These are phyloP conservation scores for Pangasius krempfi DNA, from an alignment of 2,797 vertebrate species.

Conservation along the genomic window DNA sequence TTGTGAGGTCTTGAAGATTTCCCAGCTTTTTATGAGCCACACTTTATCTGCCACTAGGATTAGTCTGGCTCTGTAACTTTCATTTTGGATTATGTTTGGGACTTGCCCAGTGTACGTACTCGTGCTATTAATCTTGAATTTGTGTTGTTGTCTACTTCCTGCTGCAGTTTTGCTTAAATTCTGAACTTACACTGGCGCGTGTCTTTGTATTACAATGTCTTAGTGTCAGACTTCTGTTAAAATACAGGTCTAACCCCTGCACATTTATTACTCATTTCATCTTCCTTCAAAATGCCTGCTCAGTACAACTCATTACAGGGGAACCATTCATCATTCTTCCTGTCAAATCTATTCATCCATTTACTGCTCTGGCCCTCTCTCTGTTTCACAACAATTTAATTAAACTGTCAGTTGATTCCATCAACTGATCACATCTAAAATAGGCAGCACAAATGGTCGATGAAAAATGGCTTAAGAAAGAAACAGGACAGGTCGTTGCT, in stretches of 20 bases:
- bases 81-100: not conserved
- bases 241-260: not conserved
- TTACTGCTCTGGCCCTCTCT: not conserved
- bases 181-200: not conserved
- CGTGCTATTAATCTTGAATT: not conserved
- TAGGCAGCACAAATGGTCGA: not conserved
- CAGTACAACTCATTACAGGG: not conserved
- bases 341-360: constrained; percentile 24
- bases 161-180: not conserved
- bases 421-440: constrained; percentile 25
- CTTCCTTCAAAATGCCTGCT: not conserved
- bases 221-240: not conserved
- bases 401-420: constrained; percentile 24
- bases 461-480: constrained; percentile 23
- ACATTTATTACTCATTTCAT: not conserved
- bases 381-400: constrained; percentile 23
- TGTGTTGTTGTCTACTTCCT: not conserved
- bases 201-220: not conserved
- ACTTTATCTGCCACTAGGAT: not conserved
- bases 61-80: not conserved
- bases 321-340: constrained; percentile 19
- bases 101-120: no score
- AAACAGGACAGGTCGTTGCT: not conserved
- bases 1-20: not conserved
- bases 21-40: not conserved